A percentile compares a stretch with the other conserved stretches of the same genome.
These are phyloP conservation scores for Matsumurasca onukii DNA, from an alignment of 1,140 invertebrate species.

Conservation along the genomic window DNA sequence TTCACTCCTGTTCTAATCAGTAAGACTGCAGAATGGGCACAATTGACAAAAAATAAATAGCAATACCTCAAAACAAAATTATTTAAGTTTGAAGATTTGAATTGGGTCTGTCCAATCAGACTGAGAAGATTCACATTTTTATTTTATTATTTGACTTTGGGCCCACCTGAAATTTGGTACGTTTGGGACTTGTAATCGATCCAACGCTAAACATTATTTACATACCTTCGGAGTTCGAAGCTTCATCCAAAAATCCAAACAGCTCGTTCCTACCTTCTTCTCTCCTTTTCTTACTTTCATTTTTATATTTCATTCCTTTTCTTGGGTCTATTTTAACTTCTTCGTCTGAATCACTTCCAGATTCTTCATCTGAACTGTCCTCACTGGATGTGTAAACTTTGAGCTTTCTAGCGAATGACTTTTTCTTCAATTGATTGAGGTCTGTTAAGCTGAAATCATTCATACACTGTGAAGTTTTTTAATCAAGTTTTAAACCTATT, in stretches of 20 bases:
- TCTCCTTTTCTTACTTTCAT: conserved; percentile 6
- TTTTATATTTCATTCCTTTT: conserved; percentile 13
- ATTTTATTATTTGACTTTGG: too few species aligned
- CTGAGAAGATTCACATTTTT: too few species aligned
- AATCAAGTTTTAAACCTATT: background rate
- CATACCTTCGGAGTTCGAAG: background rate
- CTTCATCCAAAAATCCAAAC: conserved; percentile 2
- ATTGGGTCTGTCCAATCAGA: too few species aligned
- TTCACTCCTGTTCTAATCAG: too few species aligned
- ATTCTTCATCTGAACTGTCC: conserved; percentile 4
- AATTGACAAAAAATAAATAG: too few species aligned
- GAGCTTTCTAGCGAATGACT: background rate
- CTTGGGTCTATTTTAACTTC: background rate
- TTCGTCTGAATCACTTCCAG: background rate
- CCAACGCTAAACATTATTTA: too few species aligned
- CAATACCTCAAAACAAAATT: too few species aligned
- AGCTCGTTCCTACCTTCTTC: conserved; percentile 9
- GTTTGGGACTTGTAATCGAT: too few species aligned
- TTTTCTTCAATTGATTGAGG: conserved; percentile 4
- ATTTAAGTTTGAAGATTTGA: too few species aligned
- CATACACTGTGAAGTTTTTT: background rate
- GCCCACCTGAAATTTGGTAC: too few species aligned
- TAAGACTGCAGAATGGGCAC: too few species aligned
- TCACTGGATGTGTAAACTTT: background rate
- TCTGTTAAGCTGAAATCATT: conserved; percentile 7